A percentile compares a stretch with the other conserved stretches of the same genome.
These are phyloP conservation scores for Aphidoletes aphidimyza DNA, from an alignment of 2,888 invertebrate genomes.

Conservation along the genomic window DNA sequence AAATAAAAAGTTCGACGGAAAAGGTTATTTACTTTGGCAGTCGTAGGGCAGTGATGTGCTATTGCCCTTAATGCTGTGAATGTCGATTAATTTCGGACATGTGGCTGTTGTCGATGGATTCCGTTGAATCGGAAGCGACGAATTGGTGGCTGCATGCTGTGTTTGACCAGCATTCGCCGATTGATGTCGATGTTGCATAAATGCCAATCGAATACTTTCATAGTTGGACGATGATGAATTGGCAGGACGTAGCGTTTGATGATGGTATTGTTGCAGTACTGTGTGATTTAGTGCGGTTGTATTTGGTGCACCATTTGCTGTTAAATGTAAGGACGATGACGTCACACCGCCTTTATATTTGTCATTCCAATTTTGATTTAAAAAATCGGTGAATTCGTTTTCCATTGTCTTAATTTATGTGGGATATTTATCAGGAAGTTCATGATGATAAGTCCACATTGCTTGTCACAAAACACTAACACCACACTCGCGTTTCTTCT, in stretches of 20 bases:
- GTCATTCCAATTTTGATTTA: slow-evolving; percentile 60
- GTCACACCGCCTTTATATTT: slow-evolving; percentile 53
- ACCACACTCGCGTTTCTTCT: no score
- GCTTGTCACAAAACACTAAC: no score
- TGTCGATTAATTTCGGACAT: slow-evolving; percentile 55
- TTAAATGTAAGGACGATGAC: slow-evolving; percentile 44
- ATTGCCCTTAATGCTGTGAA: slow-evolving; percentile 55
- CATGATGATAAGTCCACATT: slow-evolving; percentile 36
- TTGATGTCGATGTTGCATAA: slow-evolving; percentile 56
- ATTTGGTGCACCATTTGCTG: slow-evolving; percentile 8
- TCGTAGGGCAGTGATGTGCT: neutral
- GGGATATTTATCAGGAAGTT: slow-evolving; percentile 37
- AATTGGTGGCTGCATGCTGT: slow-evolving; percentile 56
- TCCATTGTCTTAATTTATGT: slow-evolving; percentile 59
- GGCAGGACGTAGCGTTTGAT: slow-evolving; percentile 52
- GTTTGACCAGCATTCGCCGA: slow-evolving; percentile 56
- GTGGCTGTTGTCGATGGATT: slow-evolving; percentile 58
- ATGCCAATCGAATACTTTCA: slow-evolving; percentile 56
- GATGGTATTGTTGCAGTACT: neutral
- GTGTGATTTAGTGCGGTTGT: slow-evolving; percentile 5
- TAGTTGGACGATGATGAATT: slow-evolving; percentile 30
- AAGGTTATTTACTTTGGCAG: neutral
- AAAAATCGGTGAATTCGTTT: slow-evolving; percentile 61
- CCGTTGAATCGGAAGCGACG: slow-evolving; percentile 57
- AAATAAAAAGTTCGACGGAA: neutral